phyloP scores from a whole-genome alignment of 2,888 invertebrate genomes.

The Minunthozetes semirufus region DNA sequence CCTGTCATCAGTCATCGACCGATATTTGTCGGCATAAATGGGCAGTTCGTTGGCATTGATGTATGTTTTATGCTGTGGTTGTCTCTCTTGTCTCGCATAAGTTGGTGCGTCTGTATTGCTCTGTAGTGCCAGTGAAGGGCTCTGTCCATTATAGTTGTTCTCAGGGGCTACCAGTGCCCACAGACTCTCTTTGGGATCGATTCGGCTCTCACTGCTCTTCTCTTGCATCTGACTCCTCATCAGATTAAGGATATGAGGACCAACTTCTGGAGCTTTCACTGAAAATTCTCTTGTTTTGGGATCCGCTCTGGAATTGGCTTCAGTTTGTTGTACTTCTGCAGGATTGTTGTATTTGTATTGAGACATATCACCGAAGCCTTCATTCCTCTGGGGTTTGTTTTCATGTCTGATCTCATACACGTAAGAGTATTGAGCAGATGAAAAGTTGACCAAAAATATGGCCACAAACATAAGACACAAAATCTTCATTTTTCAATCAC shows the following conservation, averaged over 20 bases:
- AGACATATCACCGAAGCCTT: background rate
- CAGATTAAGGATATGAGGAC: background rate
- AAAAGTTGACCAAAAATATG: background rate
- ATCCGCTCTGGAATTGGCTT: background rate
- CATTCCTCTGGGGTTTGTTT: background rate
- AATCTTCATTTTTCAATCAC: background rate
- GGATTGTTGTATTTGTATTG: background rate
- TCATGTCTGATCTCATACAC: constrained; percentile 21
- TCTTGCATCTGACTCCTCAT: background rate
- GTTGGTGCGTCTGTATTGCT: background rate
- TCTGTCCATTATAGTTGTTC: background rate
- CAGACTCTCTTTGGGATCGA: no score
- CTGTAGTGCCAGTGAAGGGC: background rate
- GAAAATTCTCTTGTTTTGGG: background rate
- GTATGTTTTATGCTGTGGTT: background rate
- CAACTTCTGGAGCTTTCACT: background rate
- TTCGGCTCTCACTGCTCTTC: background rate
- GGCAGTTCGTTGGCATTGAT: background rate
- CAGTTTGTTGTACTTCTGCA: background rate
- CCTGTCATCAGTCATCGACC: background rate
- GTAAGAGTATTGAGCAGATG: background rate
- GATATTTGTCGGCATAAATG: background rate
- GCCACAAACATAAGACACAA: background rate
- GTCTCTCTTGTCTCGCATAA: background rate
- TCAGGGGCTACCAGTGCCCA: background rate